A percentile compares a stretch with the other conserved stretches of the same genome.
Evolutionary conservation across 2,888 invertebrate species (phyloP).

Genomic region (Netelia fuscicornis): DNA sequence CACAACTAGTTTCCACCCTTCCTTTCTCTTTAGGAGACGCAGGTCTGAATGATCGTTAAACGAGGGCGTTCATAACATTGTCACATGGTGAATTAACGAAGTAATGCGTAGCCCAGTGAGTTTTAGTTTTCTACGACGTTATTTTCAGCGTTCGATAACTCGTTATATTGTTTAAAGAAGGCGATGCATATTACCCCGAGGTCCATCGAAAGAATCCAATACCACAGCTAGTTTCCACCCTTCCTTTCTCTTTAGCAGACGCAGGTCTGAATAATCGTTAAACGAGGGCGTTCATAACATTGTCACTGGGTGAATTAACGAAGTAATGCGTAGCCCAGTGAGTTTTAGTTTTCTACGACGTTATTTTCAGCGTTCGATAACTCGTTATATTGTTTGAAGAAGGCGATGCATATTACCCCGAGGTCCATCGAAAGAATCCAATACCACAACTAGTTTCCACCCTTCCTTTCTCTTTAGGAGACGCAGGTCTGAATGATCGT

Average conservation of each 20-base stretch:
- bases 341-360: too few relatives aligned
- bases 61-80: slow-evolving; percentile 75
- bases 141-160: too few relatives aligned
- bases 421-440: background rate
- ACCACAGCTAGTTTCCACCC: background rate
- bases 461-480: slow-evolving; percentile 16
- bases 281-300: slow-evolving; percentile 75
- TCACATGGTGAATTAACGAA: slow-evolving; percentile 70
- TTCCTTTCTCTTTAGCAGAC: slow-evolving; percentile 18
- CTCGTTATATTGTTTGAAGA: too few relatives aligned
- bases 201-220: background rate
- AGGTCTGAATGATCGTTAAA: slow-evolving; percentile 66
- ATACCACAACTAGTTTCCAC: background rate
- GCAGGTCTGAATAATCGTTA: slow-evolving; percentile 58
- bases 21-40: slow-evolving; percentile 15
- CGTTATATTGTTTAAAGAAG: too few relatives aligned
- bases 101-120: slow-evolving; percentile 30
- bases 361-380: too few relatives aligned
- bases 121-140: too few relatives aligned
- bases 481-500: slow-evolving; percentile 32
- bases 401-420: too few relatives aligned
- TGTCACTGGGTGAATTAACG: slow-evolving; percentile 72
- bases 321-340: slow-evolving; percentile 37
- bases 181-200: too few relatives aligned
- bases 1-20: background rate